phyloP scores from a whole-genome alignment of 2,113 vertebrate genomes.

The Paedocypris sp. region DNA sequence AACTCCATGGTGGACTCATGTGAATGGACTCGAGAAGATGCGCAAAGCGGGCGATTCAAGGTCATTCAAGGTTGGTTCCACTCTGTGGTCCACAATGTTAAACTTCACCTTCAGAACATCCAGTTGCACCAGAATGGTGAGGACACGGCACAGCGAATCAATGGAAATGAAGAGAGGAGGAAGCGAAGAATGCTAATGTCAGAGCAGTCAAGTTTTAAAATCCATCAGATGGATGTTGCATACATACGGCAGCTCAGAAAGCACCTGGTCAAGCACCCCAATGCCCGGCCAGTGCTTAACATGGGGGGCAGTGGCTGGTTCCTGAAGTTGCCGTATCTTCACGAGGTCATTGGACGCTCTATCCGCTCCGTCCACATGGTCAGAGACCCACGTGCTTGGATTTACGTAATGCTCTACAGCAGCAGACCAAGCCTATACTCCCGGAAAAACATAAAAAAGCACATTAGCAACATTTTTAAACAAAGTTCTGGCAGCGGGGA shows the following conservation, averaged over 20 bases:
- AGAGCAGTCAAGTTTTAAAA: constrained; percentile 40
- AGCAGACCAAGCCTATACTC: constrained; percentile 71
- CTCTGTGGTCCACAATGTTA: constrained; percentile 65
- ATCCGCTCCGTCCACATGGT: constrained; percentile 67
- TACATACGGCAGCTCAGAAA: constrained; percentile 66
- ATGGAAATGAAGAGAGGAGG: constrained; percentile 35
- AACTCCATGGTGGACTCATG: constrained; percentile 72
- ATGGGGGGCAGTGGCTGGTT: constrained; percentile 76
- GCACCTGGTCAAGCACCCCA: constrained; percentile 61
- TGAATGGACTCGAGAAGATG: constrained; percentile 65
- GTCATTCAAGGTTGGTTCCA: constrained; percentile 74
- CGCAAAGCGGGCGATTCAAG: constrained; percentile 53
- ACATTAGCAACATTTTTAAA: constrained; percentile 58
- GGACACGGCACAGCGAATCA: constrained; percentile 38
- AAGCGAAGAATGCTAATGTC: constrained; percentile 19
- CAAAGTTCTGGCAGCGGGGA: constrained; percentile 41
- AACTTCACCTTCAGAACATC: constrained; percentile 75
- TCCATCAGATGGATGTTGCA: constrained; percentile 61
- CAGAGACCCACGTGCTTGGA: constrained; percentile 73
- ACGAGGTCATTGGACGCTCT: constrained; percentile 65
- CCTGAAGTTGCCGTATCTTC: constrained; percentile 72
- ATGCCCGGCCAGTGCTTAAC: constrained; percentile 69
- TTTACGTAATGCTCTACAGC: constrained; percentile 71
- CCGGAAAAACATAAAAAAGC: constrained; percentile 65
- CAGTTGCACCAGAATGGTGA: constrained; percentile 57